phyloP scores from a whole-genome alignment of 1,140 invertebrate species.

The Listronotus oregonensis region DNA sequence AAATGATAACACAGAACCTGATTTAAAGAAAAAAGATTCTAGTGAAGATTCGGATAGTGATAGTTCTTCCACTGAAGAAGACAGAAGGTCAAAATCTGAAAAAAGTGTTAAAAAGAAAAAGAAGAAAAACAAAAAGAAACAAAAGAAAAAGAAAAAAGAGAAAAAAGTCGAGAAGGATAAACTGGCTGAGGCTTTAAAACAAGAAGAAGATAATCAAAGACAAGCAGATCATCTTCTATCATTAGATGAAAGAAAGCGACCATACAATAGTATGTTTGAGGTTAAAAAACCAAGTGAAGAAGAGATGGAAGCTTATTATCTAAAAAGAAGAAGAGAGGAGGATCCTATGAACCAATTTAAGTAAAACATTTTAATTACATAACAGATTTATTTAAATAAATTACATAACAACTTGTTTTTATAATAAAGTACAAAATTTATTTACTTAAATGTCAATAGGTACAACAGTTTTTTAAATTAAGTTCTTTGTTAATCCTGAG shows the following conservation, averaged over 20 bases:
- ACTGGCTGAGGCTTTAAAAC: conserved; percentile 65
- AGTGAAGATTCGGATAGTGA: conserved; percentile 18
- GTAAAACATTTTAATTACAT: conserved; percentile 15
- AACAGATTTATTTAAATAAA: too few relatives aligned
- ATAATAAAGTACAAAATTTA: too few relatives aligned
- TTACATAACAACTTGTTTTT: too few relatives aligned
- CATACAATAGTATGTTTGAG: conserved; percentile 89
- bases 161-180: conserved; percentile 58
- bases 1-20: conserved; percentile 31
- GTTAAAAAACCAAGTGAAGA: conserved; percentile 84
- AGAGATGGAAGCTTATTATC: conserved; percentile 91
- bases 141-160: conserved; percentile 67
- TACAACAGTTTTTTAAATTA: too few relatives aligned
- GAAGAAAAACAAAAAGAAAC: conserved; percentile 67
- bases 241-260: conserved; percentile 86
- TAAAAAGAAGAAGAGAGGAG: conserved; percentile 82
- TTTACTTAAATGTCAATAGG: too few relatives aligned
- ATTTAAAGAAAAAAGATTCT: conserved; percentile 34
- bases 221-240: conserved; percentile 69
- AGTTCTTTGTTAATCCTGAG: too few relatives aligned
- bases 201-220: conserved; percentile 67
- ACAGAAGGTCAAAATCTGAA: conserved; percentile 28
- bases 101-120: conserved; percentile 54
- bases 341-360: conserved; percentile 88
- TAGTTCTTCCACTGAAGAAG: conserved; percentile 48